Evolutionary conservation across 2,113 vertebrate genomes (phyloP).

Genomic region (Deroptyus accipitrinus): DNA sequence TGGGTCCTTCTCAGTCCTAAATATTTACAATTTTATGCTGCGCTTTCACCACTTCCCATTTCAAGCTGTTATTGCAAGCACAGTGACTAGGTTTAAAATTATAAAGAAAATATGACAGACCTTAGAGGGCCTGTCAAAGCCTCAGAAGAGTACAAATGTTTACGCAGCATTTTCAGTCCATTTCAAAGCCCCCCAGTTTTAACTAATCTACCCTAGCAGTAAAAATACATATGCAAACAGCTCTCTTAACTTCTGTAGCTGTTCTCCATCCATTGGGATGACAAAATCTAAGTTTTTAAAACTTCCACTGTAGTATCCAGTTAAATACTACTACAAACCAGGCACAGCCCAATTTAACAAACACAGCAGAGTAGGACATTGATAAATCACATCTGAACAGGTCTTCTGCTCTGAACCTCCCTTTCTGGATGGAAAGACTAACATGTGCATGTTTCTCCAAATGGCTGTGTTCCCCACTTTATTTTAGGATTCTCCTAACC

Average conservation of each 20-base stretch:
- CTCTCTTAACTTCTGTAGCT: not conserved
- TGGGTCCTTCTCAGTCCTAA: not conserved
- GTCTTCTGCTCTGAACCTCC: not conserved
- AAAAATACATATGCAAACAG: not conserved
- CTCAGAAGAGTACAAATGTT: not conserved
- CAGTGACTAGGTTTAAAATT: not conserved
- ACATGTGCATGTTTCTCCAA: not conserved
- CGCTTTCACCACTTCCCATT: not conserved
- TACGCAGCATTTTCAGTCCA: not conserved
- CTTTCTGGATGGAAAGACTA: not conserved
- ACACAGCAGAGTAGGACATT: not conserved
- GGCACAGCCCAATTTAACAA: not conserved
- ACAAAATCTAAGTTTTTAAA: not conserved
- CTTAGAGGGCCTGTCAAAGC: not conserved
- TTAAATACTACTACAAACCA: not conserved
- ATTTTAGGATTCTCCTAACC: not conserved
- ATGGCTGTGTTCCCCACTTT: not conserved
- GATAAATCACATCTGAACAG: not conserved
- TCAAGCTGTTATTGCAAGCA: not conserved
- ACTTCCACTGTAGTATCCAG: not conserved
- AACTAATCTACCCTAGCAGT: not conserved
- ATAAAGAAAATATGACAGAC: not conserved
- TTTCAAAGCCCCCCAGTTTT: not conserved
- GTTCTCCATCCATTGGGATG: not conserved
- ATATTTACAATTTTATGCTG: conserved; percentile 20